Evolutionary conservation across 2,113 vertebrate species (phyloP).

Genomic region (Hyla sarda): DNA sequence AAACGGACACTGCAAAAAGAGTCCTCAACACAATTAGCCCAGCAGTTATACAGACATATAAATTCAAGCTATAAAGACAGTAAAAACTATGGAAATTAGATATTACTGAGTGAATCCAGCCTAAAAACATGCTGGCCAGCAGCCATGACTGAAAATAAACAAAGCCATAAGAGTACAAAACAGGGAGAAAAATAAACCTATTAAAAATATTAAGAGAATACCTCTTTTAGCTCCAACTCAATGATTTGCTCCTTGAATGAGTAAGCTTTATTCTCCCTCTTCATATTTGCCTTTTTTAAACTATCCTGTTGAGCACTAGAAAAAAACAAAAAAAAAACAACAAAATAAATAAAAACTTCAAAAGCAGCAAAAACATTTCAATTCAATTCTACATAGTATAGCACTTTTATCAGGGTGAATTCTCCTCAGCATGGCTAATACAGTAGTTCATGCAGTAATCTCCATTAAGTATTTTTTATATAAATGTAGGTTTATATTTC

Average conservation of each 20-base stretch:
- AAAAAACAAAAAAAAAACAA: constrained; percentile 23
- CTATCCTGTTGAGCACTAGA: constrained; percentile 91
- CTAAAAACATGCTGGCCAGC: no score
- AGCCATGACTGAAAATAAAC: no score
- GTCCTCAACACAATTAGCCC: no score
- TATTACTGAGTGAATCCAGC: no score
- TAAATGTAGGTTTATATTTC: no score
- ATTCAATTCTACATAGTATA: no score
- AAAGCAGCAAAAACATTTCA: no score
- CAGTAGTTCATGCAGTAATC: neutral
- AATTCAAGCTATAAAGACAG: no score
- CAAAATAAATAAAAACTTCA: no score
- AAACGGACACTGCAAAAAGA: no score
- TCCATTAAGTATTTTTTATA: neutral
- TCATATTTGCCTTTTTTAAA: constrained; percentile 93
- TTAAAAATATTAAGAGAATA: constrained; percentile 60
- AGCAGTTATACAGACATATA: neutral
- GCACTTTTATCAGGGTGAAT: no score
- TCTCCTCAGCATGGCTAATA: neutral
- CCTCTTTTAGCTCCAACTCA: constrained; percentile 95
- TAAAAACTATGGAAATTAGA: no score
- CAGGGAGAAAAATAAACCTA: neutral
- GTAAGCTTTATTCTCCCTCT: constrained; percentile 97
- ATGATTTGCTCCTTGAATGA: constrained; percentile 99
- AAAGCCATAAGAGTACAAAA: neutral